These are phyloP conservation scores for Phaetusa simplex DNA, from an alignment of 2,113 vertebrate genomes.

Conservation along the genomic window DNA sequence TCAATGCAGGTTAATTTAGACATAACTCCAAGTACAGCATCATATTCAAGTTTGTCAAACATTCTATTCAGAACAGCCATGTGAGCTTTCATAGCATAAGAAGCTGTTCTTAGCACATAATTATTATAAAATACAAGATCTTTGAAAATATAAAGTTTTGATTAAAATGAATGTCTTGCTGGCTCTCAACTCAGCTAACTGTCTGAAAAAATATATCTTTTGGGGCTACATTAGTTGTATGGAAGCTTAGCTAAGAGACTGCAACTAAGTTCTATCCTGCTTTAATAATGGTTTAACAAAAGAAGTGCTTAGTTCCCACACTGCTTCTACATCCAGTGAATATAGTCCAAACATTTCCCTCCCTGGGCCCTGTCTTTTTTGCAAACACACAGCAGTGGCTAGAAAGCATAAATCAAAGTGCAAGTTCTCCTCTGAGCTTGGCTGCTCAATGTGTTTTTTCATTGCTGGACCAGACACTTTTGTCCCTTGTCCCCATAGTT, in stretches of 20 bases:
- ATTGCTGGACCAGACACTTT: neutral
- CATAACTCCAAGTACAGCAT: neutral
- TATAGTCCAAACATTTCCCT: neutral
- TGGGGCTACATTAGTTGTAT: neutral
- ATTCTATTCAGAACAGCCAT: neutral
- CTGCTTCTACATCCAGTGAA: neutral
- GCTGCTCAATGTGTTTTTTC: neutral
- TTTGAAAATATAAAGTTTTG: neutral
- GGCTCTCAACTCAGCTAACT: neutral
- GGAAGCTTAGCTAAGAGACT: slow-evolving; percentile 2
- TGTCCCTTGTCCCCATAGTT: neutral
- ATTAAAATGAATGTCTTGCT: neutral
- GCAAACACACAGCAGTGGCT: slow-evolving; percentile 1
- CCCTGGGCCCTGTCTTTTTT: neutral
- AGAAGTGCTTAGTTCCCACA: neutral
- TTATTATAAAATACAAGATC: neutral
- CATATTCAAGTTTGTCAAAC: neutral
- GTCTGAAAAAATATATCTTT: neutral
- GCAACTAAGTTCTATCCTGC: neutral
- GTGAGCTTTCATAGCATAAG: neutral
- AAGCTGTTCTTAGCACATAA: neutral
- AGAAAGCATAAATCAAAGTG: slow-evolving; percentile 20
- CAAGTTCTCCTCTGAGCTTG: neutral
- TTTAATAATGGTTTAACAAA: slow-evolving; percentile 22
- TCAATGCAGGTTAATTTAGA: neutral